Conservation (phyloP, 1,140 invertebrate species). For the Liolophura sinensis region DNA sequence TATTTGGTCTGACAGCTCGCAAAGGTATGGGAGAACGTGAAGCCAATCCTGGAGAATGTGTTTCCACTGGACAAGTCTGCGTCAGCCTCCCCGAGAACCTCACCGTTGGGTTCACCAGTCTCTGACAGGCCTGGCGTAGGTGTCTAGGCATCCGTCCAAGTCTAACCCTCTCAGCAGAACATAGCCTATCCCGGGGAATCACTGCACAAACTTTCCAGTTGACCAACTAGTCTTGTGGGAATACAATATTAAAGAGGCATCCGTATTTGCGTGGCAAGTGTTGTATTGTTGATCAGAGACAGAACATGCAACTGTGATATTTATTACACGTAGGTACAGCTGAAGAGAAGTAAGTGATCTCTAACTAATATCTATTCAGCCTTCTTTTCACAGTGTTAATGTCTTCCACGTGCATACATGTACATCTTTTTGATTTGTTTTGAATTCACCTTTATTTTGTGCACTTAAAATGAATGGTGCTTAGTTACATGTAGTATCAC, state of each 20-base stretch:
- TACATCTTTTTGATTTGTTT: too few species aligned
- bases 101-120: constrained; percentile 27
- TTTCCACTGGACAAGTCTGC: constrained; percentile 2
- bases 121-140: constrained; percentile 17
- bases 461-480: too few species aligned
- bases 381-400: too few species aligned
- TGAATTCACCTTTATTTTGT: too few species aligned
- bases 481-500: too few species aligned
- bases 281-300: neutral
- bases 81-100: constrained; percentile 18
- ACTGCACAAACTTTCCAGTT: constrained; percentile 9
- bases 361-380: too few species aligned
- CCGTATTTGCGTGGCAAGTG: neutral
- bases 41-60: constrained; percentile 28
- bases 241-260: constrained; percentile 12
- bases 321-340: too few species aligned
- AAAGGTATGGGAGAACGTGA: constrained; percentile 36
- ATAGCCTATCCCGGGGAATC: constrained; percentile 3
- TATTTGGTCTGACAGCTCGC: constrained; percentile 33
- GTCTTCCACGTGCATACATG: too few species aligned
- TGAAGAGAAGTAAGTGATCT: too few species aligned
- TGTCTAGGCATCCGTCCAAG: constrained; percentile 9
- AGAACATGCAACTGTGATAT: too few species aligned
- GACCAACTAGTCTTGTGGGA: neutral
- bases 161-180: constrained; percentile 6